These are phyloP conservation scores for Caranx melampygus DNA, from an alignment of 2,113 vertebrate species.

Conservation along the genomic window DNA sequence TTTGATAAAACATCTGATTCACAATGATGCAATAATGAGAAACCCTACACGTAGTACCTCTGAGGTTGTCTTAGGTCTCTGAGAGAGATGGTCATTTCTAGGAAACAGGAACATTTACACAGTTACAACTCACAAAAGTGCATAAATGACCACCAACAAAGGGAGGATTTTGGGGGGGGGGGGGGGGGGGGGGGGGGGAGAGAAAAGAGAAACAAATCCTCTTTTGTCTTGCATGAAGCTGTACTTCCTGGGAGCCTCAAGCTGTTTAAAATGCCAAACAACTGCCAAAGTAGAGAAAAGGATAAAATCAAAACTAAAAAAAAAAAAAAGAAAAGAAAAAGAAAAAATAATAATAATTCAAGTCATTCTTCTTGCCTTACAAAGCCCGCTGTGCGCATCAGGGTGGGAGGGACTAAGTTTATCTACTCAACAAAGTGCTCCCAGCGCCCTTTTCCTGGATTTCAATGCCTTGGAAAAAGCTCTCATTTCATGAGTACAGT, in stretches of 20 bases:
- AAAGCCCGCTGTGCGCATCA: conserved; percentile 79
- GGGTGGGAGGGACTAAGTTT: conserved; percentile 62
- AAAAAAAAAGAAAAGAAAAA: conserved; percentile 23
- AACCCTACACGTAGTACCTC: conserved; percentile 74
- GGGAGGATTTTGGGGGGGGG: conserved; percentile 24
- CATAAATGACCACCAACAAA: conserved; percentile 76
- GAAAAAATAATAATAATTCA: conserved; percentile 66
- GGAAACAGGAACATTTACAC: conserved; percentile 72
- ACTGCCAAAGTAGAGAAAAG: conserved; percentile 61
- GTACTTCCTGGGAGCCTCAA: conserved; percentile 58
- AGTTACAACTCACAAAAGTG: conserved; percentile 81
- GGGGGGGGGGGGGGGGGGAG: conserved; percentile 13
- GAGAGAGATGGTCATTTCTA: conserved; percentile 60
- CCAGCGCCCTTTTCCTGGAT: conserved; percentile 73
- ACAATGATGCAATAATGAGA: conserved; percentile 26
- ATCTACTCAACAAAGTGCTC: conserved; percentile 62
- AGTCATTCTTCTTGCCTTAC: conserved; percentile 78
- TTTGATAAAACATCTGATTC: neutral
- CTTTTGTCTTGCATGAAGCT: conserved; percentile 56
- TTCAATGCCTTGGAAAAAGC: conserved; percentile 81
- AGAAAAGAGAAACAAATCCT: conserved; percentile 53
- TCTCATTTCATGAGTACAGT: conserved; percentile 87
- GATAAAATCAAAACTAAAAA: conserved; percentile 49
- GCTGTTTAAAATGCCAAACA: conserved; percentile 61
- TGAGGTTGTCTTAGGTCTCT: conserved; percentile 51